Conservation (phyloP, 2,113 vertebrate genomes). For the Thalassarche chlororhynchos region DNA sequence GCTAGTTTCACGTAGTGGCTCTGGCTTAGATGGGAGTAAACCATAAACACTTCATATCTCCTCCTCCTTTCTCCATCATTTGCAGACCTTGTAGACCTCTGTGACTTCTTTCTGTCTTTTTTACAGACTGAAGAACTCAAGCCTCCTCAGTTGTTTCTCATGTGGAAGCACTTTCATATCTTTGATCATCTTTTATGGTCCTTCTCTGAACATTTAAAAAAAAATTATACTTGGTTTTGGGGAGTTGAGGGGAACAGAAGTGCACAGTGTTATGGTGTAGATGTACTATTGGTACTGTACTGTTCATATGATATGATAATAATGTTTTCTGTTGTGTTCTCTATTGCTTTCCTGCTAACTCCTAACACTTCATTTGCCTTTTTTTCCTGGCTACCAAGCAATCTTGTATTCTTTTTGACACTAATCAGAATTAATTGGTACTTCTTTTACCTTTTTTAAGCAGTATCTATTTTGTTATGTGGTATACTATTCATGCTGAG, state of each 20-base stretch:
- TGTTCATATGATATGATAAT: not conserved
- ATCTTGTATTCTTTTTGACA: not conserved
- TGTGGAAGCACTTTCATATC: not conserved
- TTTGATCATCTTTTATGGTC: not conserved
- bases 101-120: not conserved
- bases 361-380: not conserved
- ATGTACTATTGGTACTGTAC: not conserved
- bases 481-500: not conserved
- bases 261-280: not conserved
- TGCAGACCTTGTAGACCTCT: not conserved
- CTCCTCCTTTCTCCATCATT: not conserved
- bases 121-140: not conserved
- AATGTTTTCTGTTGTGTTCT: not conserved
- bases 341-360: not conserved
- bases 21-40: not conserved
- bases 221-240: not conserved
- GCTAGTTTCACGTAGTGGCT: not conserved
- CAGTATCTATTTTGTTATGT: not conserved
- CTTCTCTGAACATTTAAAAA: not conserved
- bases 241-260: not conserved
- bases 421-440: not conserved
- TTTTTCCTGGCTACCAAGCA: not conserved
- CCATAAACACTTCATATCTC: fast-evolving
- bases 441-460: not conserved
- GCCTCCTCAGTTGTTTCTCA: not conserved